phyloP scores from a whole-genome alignment of 2,888 invertebrate species.

The Stramonita haemastoma region DNA sequence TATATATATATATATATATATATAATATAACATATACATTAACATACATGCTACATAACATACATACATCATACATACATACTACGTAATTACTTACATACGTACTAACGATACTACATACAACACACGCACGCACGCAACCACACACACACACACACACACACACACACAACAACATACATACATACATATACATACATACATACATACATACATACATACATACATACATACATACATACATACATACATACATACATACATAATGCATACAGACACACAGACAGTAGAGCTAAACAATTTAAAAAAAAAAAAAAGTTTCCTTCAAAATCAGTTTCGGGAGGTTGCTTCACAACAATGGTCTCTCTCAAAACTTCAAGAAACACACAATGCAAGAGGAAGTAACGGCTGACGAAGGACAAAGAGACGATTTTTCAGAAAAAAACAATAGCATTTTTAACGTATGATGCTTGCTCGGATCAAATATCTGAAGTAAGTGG shows the following conservation, averaged over 20 bases:
- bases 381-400: no score
- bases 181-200: background rate
- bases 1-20: constrained; percentile 15
- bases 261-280: constrained; percentile 39
- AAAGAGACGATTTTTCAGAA: background rate
- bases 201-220: background rate
- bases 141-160: constrained; percentile 27
- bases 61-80: constrained; percentile 26
- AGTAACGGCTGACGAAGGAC: background rate
- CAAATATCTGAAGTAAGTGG: background rate
- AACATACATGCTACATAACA: constrained; percentile 36
- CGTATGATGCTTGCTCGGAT: background rate
- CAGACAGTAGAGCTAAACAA: background rate
- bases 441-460: background rate
- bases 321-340: no score
- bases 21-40: no score
- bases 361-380: no score
- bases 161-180: constrained; percentile 25
- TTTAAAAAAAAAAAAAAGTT: background rate
- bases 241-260: constrained; percentile 36
- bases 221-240: constrained; percentile 27
- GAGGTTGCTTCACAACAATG: no score
- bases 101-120: background rate
- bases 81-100: background rate
- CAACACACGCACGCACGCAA: background rate